phyloP scores from a whole-genome alignment of 1,140 invertebrate genomes.

The Mactra quadrangularis region DNA sequence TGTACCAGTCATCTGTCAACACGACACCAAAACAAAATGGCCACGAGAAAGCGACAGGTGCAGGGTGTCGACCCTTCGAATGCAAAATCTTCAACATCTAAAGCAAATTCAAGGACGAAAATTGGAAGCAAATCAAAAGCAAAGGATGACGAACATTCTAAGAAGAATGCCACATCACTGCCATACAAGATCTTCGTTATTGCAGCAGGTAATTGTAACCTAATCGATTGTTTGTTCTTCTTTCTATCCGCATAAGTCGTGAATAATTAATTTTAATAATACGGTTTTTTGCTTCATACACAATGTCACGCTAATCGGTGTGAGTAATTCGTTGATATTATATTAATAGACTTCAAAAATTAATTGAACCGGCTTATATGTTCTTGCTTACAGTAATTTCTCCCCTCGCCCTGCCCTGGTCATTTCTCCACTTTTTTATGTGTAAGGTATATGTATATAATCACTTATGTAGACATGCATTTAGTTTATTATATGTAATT shows the following conservation, averaged over 20 bases:
- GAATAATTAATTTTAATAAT: too few relatives aligned
- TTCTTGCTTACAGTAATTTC: too few relatives aligned
- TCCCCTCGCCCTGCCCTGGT: too few relatives aligned
- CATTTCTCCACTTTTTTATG: too few relatives aligned
- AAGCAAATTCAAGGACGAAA: conserved; percentile 34
- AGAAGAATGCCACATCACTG: conserved; percentile 38
- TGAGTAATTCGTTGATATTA: too few relatives aligned
- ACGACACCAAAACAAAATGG: conserved; percentile 67
- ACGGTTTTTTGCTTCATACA: too few relatives aligned
- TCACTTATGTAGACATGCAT: too few relatives aligned
- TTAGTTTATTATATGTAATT: too few relatives aligned
- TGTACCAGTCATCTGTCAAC: conserved; percentile 49
- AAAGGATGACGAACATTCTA: conserved; percentile 31
- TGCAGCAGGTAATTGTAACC: conserved; percentile 41
- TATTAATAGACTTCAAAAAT: too few relatives aligned
- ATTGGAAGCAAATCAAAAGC: conserved; percentile 5
- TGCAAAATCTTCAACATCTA: conserved; percentile 45
- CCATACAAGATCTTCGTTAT: conserved; percentile 56
- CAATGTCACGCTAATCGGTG: too few relatives aligned
- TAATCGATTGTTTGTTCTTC: conserved; percentile 44
- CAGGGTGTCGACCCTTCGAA: conserved; percentile 60
- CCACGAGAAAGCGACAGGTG: conserved; percentile 59
- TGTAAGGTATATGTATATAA: too few relatives aligned
- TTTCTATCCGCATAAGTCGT: conserved; percentile 40
- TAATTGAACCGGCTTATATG: too few relatives aligned